A percentile compares a stretch with the other conserved stretches of the same genome.
Conservation (phyloP, 1,140 invertebrate genomes). For the Manduca sexta region DNA sequence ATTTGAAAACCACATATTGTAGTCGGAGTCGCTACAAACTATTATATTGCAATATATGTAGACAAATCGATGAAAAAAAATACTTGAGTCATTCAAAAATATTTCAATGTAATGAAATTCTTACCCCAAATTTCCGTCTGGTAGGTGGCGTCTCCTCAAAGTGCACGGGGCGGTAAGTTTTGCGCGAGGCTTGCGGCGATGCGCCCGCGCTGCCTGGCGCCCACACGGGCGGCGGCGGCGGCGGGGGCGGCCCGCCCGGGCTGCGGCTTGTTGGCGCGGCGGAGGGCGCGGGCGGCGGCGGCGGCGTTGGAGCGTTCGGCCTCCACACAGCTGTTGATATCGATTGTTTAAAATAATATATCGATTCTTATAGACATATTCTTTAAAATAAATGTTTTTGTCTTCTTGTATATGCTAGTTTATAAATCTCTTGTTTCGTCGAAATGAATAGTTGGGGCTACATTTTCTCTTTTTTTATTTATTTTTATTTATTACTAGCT, state of each 20-base stretch:
- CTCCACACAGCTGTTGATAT: constrained; percentile 50
- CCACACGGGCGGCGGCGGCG: constrained; percentile 81
- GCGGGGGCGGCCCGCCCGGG: constrained; percentile 69
- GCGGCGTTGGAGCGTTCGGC: constrained; percentile 39
- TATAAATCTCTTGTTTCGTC: no score
- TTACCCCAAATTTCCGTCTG: constrained; percentile 75
- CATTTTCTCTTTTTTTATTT: no score
- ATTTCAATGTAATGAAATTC: background rate
- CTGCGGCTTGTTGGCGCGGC: constrained; percentile 22
- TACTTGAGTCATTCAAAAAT: no score
- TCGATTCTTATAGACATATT: constrained; percentile 34
- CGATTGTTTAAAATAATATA: constrained; percentile 12
- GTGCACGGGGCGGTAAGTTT: constrained; percentile 81
- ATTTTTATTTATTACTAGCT: no score
- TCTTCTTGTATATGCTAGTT: no score
- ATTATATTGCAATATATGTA: no score
- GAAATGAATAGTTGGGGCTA: no score
- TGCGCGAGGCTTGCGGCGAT: constrained; percentile 78
- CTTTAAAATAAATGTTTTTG: constrained; percentile 41
- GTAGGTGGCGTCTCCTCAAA: constrained; percentile 76
- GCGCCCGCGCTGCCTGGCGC: constrained; percentile 79
- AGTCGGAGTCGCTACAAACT: no score
- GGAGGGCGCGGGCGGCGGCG: constrained; percentile 21
- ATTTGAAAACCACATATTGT: no score
- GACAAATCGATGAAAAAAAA: no score